These are phyloP conservation scores for Misgurnus anguillicaudatus DNA, from an alignment of 2,113 vertebrate genomes.

Conservation along the genomic window DNA sequence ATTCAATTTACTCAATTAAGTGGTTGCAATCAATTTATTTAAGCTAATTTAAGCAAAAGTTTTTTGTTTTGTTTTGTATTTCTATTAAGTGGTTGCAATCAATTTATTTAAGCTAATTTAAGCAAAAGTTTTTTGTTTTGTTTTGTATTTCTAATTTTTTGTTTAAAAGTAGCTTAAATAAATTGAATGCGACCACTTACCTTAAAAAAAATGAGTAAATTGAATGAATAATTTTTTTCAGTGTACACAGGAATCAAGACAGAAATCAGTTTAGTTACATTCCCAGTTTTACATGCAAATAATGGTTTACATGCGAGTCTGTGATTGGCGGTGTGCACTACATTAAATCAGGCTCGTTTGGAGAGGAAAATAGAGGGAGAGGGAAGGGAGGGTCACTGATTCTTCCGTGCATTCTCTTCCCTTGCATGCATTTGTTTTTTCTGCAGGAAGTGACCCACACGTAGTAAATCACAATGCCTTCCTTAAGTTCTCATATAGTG, in stretches of 20 bases:
- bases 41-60: too few species aligned
- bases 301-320: slow-evolving; percentile 24
- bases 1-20: too few species aligned
- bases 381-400: slow-evolving; percentile 44
- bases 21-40: too few species aligned
- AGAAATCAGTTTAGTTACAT: not conserved
- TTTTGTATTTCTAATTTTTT: too few species aligned
- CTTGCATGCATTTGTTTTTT: slow-evolving; percentile 52
- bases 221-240: too few species aligned
- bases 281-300: slow-evolving; percentile 23
- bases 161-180: too few species aligned
- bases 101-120: too few species aligned
- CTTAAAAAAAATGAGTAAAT: too few species aligned
- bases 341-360: slow-evolving; percentile 27
- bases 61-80: too few species aligned
- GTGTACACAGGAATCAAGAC: not conserved
- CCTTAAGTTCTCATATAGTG: slow-evolving; percentile 22
- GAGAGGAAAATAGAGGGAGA: slow-evolving; percentile 45
- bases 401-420: slow-evolving; percentile 57
- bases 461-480: slow-evolving; percentile 49
- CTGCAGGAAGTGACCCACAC: slow-evolving; percentile 54
- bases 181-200: too few species aligned
- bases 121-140: too few species aligned
- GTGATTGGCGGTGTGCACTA: slow-evolving; percentile 4
- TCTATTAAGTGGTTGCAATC: too few species aligned